phyloP scores from a whole-genome alignment of 2,888 invertebrate species.

The Neoitamus cyanurus region DNA sequence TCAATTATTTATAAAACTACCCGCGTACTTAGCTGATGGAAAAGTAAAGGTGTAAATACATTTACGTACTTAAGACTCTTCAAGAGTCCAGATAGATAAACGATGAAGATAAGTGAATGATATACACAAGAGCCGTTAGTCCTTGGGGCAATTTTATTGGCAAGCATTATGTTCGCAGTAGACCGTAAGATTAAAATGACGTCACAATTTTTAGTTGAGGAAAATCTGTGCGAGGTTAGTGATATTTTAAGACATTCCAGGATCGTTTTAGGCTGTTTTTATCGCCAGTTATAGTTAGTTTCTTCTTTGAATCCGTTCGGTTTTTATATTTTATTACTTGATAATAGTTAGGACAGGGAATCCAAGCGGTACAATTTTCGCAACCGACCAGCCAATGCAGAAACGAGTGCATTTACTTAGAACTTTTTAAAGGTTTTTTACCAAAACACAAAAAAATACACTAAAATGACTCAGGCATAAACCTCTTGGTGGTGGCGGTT shows the following conservation, averaged over 20 bases:
- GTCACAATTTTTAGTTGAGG: conserved; percentile 13
- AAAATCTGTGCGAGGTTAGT: conserved; percentile 39
- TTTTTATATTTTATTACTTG: not conserved
- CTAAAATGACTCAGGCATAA: not conserved
- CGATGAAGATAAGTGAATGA: not conserved
- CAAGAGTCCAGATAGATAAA: not conserved
- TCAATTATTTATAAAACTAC: conserved; percentile 12
- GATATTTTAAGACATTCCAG: conserved; percentile 43
- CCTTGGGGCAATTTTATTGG: not conserved
- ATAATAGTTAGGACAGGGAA: not conserved
- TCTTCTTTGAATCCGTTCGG: not conserved
- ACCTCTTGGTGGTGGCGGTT: not conserved
- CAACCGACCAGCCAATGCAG: not conserved
- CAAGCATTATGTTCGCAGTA: not conserved
- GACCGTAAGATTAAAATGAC: not conserved
- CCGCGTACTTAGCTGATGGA: not conserved
- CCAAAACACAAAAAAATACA: not conserved
- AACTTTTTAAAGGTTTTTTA: not conserved
- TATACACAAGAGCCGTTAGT: not conserved
- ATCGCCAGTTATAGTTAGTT: not conserved
- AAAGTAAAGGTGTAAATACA: conserved; percentile 13
- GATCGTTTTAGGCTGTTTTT: not conserved
- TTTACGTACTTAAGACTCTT: not conserved
- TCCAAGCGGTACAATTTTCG: not conserved
- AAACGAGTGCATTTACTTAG: not conserved